Evolutionary conservation across 2,113 vertebrate species (phyloP), one percentile per base, ranked within the genome.

Genomic region (Nansenia antarctica): DNA sequence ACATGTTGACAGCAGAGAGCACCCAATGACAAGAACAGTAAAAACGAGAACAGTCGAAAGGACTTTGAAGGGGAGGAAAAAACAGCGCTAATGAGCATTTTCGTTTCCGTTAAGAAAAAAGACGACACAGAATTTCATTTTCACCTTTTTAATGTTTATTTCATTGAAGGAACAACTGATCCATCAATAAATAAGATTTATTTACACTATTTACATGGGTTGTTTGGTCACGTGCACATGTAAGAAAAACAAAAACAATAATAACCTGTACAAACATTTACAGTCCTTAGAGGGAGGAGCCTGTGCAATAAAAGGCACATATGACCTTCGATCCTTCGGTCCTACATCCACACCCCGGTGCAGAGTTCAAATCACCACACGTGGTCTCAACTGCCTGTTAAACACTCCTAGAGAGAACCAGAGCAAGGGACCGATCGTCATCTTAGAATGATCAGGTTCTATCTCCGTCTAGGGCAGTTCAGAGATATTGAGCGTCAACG

Each of bases 121-220:
- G 42, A 42, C 60, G 26, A n/a, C 2, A 9, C 3, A 52, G 8
- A 9, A 9, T 47, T 1, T 18, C 5, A n/a, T 59, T 22, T 59
- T 8, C 29, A 39, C 63, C 1, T 2, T 39, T 59, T 61, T 15
- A 9, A 30, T 45, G 61, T 70, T 76, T 78, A 55, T 70, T 86
- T 69, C 62, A 57, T 54, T 45, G 67, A 49, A 53, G 66, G 31
- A 75, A 73, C 31, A 47, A 58, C 62, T 55, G 61, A 62, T 82
- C 69, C 52, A 65, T 88, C 74, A 69, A 92, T 91, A 92, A 92
- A 92, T 92, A 91, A 81, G 77, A 78, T 79, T 27, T 85, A 82
- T 69, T 84, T 90, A 92, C 87, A 91, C 47, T 88, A 90, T 91
- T 82, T 91, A 92, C 90, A 92, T 49, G 58, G 65, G 72, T 82